Percentiles rank a stretch among this genome's conserved stretches.
These are phyloP conservation scores for Cerastis leucographa DNA, from an alignment of 2,888 invertebrate species.

Conservation along the genomic window DNA sequence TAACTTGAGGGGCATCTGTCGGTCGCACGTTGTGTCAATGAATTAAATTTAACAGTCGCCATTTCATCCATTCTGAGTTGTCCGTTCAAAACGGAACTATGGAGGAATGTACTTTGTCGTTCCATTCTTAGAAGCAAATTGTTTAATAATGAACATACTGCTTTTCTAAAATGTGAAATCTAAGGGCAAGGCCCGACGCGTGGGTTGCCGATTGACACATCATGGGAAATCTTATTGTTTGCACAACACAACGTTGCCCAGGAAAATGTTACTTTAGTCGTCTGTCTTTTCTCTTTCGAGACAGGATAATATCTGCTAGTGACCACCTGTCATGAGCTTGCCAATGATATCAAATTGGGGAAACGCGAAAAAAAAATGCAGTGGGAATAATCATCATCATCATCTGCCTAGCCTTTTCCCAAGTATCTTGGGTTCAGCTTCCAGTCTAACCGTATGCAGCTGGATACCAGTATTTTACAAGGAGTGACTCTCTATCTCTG, in stretches of 20 bases:
- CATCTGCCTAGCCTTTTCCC: no score
- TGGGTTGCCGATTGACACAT: constrained; percentile 47
- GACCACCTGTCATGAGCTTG: background rate
- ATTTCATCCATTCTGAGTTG: no score
- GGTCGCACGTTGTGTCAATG: no score
- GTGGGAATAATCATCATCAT: no score
- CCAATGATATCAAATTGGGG: background rate
- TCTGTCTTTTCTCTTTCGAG: constrained; percentile 5
- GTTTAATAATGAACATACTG: background rate
- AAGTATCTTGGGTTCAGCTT: no score
- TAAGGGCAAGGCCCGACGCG: constrained; percentile 51
- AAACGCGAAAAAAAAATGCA: background rate
- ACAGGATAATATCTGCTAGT: background rate
- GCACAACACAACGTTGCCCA: constrained; percentile 6
- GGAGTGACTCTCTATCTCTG: no score
- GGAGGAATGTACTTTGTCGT: background rate
- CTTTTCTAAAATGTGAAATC: constrained; percentile 64
- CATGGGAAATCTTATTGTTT: constrained; percentile 50
- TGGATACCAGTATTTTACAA: no score
- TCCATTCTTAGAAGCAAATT: background rate
- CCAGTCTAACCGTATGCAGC: no score
- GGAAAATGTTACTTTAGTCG: constrained; percentile 2
- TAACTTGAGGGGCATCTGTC: no score
- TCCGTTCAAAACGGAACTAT: background rate
- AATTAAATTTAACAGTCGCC: no score